phyloP scores from a whole-genome alignment of 2,113 vertebrate species.

The Dissostichus mawsoni region DNA sequence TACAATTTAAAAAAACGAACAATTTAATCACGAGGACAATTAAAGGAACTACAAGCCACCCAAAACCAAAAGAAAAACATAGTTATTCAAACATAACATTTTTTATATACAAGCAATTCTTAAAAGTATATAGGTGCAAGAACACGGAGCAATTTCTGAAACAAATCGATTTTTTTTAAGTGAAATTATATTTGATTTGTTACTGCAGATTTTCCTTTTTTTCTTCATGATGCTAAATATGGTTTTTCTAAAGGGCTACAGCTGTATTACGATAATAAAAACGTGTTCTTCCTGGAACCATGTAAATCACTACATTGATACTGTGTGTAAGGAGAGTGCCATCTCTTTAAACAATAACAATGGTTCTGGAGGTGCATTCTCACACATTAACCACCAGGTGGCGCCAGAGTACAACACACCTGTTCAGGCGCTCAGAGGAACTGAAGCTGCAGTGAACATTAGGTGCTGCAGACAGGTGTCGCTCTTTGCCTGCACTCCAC shows the following conservation, averaged over 20 bases:
- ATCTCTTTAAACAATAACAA: background rate
- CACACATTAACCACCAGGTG: background rate
- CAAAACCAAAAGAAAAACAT: too few species aligned
- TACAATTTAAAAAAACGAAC: too few species aligned
- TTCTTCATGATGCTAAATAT: background rate
- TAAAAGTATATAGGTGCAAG: too few species aligned
- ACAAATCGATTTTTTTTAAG: background rate
- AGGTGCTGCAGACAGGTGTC: constrained; percentile 30
- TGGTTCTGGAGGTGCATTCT: background rate
- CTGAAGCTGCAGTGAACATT: fast-evolving
- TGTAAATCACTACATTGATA: background rate
- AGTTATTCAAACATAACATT: too few species aligned
- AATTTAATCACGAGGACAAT: too few species aligned
- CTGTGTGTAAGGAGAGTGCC: background rate
- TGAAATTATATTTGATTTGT: background rate
- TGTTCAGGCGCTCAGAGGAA: too few species aligned
- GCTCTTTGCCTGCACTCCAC: constrained; percentile 15
- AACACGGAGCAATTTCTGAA: too few species aligned
- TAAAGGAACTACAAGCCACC: too few species aligned
- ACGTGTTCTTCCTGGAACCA: background rate
- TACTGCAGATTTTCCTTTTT: background rate
- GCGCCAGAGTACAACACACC: constrained; percentile 12
- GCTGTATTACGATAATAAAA: constrained; percentile 1
- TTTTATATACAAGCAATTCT: too few species aligned
- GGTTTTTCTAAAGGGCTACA: background rate